Percentiles rank a stretch among this genome's conserved stretches.
Conservation (phyloP, 2,888 invertebrate genomes). For the Arctia plantaginis region DNA sequence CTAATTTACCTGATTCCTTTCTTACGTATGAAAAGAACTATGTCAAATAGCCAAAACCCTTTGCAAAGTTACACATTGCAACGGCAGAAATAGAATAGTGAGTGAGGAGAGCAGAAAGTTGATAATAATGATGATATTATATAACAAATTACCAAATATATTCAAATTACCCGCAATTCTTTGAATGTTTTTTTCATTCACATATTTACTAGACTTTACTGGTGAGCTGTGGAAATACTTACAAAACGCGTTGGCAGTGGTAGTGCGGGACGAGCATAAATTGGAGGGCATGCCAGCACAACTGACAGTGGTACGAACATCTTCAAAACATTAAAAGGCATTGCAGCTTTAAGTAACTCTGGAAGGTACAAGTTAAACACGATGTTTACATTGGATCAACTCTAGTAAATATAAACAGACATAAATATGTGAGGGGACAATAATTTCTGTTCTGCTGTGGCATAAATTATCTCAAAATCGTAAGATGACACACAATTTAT, state of each 20-base stretch:
- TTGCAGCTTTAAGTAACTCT: slow-evolving; percentile 63
- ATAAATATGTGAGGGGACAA: too few relatives aligned
- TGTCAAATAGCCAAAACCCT: too few relatives aligned
- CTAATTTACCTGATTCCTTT: too few relatives aligned
- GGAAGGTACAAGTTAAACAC: slow-evolving; percentile 4
- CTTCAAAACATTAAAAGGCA: slow-evolving; percentile 71
- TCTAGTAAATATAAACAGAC: too few relatives aligned
- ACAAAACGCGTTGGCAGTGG: slow-evolving; percentile 73
- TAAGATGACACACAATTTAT: not conserved
- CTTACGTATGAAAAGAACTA: too few relatives aligned
- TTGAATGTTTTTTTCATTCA: too few relatives aligned
- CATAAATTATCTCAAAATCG: not conserved
- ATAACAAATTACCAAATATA: too few relatives aligned
- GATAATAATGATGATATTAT: too few relatives aligned
- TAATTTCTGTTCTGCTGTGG: not conserved
- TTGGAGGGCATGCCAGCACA: slow-evolving; percentile 70
- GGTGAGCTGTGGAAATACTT: slow-evolving; percentile 40
- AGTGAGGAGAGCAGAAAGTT: too few relatives aligned
- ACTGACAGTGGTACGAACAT: slow-evolving; percentile 71
- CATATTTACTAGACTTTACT: not conserved
- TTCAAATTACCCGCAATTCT: too few relatives aligned
- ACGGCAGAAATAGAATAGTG: too few relatives aligned
- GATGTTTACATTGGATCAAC: not conserved
- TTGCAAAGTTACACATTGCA: too few relatives aligned
- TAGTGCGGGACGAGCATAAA: slow-evolving; percentile 74